These are phyloP conservation scores for Phragmatobia fuliginosa DNA, from an alignment of 2,888 invertebrate species.

Conservation along the genomic window DNA sequence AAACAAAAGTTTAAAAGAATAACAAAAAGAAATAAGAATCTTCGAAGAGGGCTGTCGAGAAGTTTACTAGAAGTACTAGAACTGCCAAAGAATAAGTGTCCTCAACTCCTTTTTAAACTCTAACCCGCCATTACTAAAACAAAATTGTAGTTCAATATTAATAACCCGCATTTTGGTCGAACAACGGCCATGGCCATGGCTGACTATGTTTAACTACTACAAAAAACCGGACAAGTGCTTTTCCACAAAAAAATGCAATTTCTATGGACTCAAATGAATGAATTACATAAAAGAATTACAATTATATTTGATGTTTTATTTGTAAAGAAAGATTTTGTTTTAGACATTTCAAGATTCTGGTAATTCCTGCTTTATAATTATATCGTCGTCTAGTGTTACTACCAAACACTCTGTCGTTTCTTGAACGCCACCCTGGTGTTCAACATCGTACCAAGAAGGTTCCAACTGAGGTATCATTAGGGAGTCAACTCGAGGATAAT, in stretches of 20 bases:
- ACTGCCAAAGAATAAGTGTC: not conserved
- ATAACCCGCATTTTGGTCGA: not conserved
- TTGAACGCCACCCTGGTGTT: not conserved
- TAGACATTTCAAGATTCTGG: not conserved
- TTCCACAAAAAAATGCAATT: not conserved
- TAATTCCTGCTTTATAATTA: not conserved
- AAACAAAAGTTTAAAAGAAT: not conserved
- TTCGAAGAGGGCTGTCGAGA: too few relatives aligned
- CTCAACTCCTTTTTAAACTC: not conserved
- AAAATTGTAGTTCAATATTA: not conserved
- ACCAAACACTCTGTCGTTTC: conserved; percentile 1
- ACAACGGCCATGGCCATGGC: too few relatives aligned
- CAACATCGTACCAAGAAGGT: conserved; percentile 33
- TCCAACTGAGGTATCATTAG: conserved; percentile 27
- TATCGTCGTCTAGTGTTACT: not conserved
- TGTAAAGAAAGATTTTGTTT: not conserved
- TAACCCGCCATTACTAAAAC: not conserved
- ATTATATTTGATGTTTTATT: not conserved
- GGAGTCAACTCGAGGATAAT: not conserved
- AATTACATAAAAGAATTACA: not conserved
- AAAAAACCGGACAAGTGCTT: too few relatives aligned
- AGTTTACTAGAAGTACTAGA: too few relatives aligned
- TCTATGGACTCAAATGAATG: not conserved
- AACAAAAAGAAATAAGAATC: not conserved
- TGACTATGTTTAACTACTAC: not conserved